Evolutionary conservation across 2,113 vertebrate genomes (phyloP), one percentile per base, ranked within the genome.

Genomic region (Cephalopholis sonnerati): DNA sequence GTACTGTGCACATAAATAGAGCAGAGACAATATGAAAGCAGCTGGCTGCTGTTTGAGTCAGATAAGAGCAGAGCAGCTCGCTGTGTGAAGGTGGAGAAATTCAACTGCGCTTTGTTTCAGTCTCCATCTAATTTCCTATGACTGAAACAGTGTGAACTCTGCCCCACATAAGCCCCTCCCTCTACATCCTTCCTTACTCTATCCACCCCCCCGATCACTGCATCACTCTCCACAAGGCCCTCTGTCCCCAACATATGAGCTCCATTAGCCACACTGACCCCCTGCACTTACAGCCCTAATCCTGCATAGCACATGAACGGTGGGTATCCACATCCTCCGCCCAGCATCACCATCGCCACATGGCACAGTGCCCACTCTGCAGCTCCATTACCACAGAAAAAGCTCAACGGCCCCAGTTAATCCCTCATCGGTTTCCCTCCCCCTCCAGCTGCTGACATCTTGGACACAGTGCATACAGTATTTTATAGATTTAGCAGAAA

Each of bases 241-340:
- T 65, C 73, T 48, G 25, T 71, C 29, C 24, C 59, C 29, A 87
- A 54, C 79, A 76, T 79, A 93, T 79, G 83, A 85, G 87, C 89
- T 88, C 85, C 89, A 89, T 91, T 86, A 88, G 85, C 63, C 29
- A 5, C 27, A 64, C 83, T 16, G 81, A 85, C 81, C 90, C 59
- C n/a, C 63, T 70, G 70, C 86, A 51, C 75, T 79, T 65, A 39
- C n/a, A 48, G 62, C 62, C 58, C 64, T 91, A 90, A 94, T 91
- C 89, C 65, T 51, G 77, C 41, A 51, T 27, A n/a, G 16, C 75
- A 68, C 13, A 4, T 57, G 39, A 87, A 24, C 32, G 6, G 46
- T 44, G 77, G 84, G 66, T 85, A 66, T 83, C 76, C 44, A 20
- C 57, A 79, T 81, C 75, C 80, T 61, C 77, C 24, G 15, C 68